phyloP scores from a whole-genome alignment of 2,113 vertebrate genomes.

The Xenotilapia longispinis region DNA sequence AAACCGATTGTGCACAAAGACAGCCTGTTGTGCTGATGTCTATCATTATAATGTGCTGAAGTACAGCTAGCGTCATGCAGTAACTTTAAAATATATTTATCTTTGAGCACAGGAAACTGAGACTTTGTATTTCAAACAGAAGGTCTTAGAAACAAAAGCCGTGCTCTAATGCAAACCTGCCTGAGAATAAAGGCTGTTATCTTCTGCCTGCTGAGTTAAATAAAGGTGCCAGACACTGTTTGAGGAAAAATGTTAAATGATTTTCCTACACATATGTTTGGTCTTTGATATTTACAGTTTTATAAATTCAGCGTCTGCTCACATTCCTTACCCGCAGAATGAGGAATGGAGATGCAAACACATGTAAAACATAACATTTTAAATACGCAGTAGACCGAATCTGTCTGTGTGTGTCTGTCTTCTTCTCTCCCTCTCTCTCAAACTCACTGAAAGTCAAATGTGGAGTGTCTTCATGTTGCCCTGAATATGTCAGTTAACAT shows the following conservation, averaged over 20 bases:
- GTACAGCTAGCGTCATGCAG: not conserved
- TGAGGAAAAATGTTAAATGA: not conserved
- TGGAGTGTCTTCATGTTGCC: not conserved
- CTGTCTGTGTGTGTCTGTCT: not conserved
- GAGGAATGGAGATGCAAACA: not conserved
- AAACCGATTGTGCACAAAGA: not conserved
- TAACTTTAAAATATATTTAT: not conserved
- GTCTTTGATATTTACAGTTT: not conserved
- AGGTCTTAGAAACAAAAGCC: not conserved
- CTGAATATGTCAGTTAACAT: slow-evolving; percentile 43
- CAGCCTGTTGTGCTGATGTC: not conserved
- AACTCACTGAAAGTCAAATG: not conserved
- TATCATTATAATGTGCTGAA: not conserved
- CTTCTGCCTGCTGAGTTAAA: not conserved
- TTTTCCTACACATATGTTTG: not conserved
- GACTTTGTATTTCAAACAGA: not conserved
- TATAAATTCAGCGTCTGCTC: not conserved
- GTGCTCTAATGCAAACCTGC: not conserved
- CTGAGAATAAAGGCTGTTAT: not conserved
- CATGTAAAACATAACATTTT: not conserved
- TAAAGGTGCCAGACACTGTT: not conserved
- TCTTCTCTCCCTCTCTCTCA: not conserved
- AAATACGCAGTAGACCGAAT: not conserved
- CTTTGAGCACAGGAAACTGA: not conserved
- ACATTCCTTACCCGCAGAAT: not conserved